A percentile compares a stretch with the other conserved stretches of the same genome.
phyloP scores from a whole-genome alignment of 2,888 invertebrate species.

The Lacanobia wlatinum region DNA sequence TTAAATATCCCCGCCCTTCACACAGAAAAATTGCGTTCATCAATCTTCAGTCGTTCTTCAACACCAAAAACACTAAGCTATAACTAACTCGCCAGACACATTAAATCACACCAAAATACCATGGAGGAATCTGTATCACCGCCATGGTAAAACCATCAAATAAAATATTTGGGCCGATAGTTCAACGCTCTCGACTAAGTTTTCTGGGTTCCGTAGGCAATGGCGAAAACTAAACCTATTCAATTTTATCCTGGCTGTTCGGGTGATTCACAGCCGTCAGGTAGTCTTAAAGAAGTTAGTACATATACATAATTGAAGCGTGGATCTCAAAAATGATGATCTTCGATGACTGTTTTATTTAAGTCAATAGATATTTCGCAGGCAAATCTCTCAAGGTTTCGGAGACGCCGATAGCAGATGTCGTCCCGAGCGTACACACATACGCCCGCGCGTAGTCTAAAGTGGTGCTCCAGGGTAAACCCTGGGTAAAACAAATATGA shows the following conservation, averaged over 20 bases:
- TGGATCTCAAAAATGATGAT: not conserved
- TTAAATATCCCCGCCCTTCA: constrained; percentile 10
- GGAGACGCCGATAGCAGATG: too few relatives aligned
- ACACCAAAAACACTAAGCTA: constrained; percentile 2
- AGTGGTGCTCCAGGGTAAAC: too few relatives aligned
- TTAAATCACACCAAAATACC: constrained; percentile 40
- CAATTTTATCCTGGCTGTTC: not conserved
- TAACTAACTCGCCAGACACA: constrained; percentile 34
- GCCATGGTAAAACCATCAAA: constrained; percentile 47
- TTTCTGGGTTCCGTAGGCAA: not conserved
- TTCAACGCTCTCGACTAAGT: constrained; percentile 41
- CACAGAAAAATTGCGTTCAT: not conserved
- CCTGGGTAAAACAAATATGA: too few relatives aligned
- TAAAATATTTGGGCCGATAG: constrained; percentile 38
- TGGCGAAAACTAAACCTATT: not conserved
- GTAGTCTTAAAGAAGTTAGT: not conserved
- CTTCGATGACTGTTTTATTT: too few relatives aligned
- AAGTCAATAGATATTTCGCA: too few relatives aligned
- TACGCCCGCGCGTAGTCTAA: too few relatives aligned
- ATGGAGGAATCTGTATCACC: constrained; percentile 29
- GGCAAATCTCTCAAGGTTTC: too few relatives aligned
- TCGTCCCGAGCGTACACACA: too few relatives aligned
- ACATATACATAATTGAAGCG: too few relatives aligned
- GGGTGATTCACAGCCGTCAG: not conserved
- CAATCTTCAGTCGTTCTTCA: constrained; percentile 5